A percentile compares a stretch with the other conserved stretches of the same genome.
Evolutionary conservation across 2,888 invertebrate species (phyloP).

Genomic region (Troides oblongomaculatus): DNA sequence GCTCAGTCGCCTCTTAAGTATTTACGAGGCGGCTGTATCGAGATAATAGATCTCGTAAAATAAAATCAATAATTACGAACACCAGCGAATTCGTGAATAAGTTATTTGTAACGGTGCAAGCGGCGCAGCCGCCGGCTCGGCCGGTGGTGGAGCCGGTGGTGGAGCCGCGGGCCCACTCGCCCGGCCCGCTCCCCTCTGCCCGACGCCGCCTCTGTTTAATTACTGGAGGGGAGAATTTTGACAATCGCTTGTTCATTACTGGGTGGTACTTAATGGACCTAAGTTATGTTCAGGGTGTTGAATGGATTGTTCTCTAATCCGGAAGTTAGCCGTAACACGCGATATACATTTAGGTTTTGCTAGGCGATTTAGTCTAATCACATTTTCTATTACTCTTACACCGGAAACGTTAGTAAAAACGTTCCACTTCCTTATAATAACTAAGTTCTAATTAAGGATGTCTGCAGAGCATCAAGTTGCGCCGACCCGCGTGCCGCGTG

Average conservation of each 20-base stretch:
- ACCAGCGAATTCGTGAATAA: constrained; percentile 72
- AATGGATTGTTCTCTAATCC: background rate
- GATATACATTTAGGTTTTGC: no score
- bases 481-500: no score
- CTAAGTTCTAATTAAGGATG: no score
- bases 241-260: constrained; percentile 48
- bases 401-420: no score
- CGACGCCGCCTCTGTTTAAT: constrained; percentile 45
- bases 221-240: constrained; percentile 56
- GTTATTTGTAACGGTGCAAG: constrained; percentile 66
- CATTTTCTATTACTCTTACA: no score
- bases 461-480: no score
- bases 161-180: constrained; percentile 29
- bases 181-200: constrained; percentile 27
- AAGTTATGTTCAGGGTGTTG: background rate
- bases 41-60: constrained; percentile 74
- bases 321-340: no score
- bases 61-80: constrained; percentile 75
- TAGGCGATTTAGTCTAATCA: no score
- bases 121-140: background rate
- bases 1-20: constrained; percentile 55
- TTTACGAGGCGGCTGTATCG: constrained; percentile 66
- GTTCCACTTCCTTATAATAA: no score
- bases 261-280: constrained; percentile 15
- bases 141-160: constrained; percentile 16